phyloP scores from a whole-genome alignment of 1,140 invertebrate genomes.

The Cydia strobilella region DNA sequence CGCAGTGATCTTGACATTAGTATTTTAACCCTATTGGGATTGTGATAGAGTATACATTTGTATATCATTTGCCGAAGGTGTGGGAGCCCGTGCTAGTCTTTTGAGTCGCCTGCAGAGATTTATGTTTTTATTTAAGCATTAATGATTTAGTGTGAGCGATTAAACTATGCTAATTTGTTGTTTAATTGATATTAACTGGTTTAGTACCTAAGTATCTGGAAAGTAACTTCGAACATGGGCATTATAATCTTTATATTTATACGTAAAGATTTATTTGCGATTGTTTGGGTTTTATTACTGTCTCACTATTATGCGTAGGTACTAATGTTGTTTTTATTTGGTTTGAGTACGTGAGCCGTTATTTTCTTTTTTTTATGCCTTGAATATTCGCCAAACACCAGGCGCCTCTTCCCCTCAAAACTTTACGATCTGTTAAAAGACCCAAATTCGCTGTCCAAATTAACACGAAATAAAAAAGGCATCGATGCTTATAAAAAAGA shows the following conservation, averaged over 20 bases:
- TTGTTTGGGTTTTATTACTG: constrained; percentile 28
- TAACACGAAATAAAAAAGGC: constrained; percentile 81
- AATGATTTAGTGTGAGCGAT: constrained; percentile 75
- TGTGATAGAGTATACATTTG: constrained; percentile 56
- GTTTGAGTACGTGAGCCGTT: background rate
- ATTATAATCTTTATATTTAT: constrained; percentile 20
- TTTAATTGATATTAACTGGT: constrained; percentile 61
- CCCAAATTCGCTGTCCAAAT: constrained; percentile 79
- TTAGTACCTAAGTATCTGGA: constrained; percentile 46
- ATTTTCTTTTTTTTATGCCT: constrained; percentile 28
- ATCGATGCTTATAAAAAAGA: constrained; percentile 74
- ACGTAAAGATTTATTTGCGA: constrained; percentile 51
- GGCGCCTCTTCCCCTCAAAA: constrained; percentile 59
- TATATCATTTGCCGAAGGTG: constrained; percentile 48
- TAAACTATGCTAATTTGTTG: constrained; percentile 75
- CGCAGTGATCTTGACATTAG: constrained; percentile 40
- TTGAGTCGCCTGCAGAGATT: constrained; percentile 69
- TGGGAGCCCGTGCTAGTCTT: constrained; percentile 77
- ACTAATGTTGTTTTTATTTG: background rate
- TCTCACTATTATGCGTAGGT: background rate
- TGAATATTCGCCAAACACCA: constrained; percentile 56
- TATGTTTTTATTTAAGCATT: constrained; percentile 80
- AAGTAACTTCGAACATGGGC: constrained; percentile 1
- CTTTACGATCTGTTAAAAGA: constrained; percentile 82
- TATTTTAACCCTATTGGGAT: constrained; percentile 46